Evolutionary conservation across 2,797 vertebrate genomes (phyloP).

Genomic region (Syndactyla subalaris): DNA sequence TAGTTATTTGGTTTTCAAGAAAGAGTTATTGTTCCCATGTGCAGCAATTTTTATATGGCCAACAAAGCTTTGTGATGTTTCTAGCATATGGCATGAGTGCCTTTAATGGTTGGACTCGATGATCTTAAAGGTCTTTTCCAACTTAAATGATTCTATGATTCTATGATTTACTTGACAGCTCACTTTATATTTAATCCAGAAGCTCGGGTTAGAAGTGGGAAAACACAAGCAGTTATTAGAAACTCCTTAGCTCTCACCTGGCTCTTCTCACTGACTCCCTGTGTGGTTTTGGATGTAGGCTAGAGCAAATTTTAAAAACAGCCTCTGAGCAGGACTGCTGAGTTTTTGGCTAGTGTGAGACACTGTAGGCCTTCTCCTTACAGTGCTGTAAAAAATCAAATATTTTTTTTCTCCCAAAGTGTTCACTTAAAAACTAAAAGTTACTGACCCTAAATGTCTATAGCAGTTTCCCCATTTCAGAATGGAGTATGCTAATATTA

Average conservation of each 20-base stretch:
- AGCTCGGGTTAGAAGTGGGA: conserved; percentile 32
- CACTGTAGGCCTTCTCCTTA: not conserved
- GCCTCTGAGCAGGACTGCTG: not conserved
- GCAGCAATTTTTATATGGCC: conserved; percentile 56
- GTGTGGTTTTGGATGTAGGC: not conserved
- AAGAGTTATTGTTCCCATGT: conserved; percentile 69
- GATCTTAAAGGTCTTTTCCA: conserved; percentile 5
- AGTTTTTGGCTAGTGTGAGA: not conserved
- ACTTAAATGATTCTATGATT: not conserved
- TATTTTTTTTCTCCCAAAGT: not conserved
- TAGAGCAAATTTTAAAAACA: not conserved
- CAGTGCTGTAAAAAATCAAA: not conserved
- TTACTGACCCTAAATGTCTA: not conserved
- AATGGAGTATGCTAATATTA: not conserved
- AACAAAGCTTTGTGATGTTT: conserved; percentile 64
- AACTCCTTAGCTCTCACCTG: conserved; percentile 44
- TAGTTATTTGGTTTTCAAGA: conserved; percentile 63
- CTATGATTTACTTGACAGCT: conserved; percentile 61
- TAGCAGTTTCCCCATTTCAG: not conserved
- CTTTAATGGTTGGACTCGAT: not conserved
- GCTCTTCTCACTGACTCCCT: conserved; percentile 32
- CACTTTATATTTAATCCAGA: conserved; percentile 61
- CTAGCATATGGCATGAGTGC: conserved; percentile 51
- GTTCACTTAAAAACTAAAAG: not conserved
- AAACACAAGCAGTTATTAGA: conserved; percentile 42